Conservation (phyloP, 2,888 invertebrate genomes). For the Noctuana brunneofusca region DNA sequence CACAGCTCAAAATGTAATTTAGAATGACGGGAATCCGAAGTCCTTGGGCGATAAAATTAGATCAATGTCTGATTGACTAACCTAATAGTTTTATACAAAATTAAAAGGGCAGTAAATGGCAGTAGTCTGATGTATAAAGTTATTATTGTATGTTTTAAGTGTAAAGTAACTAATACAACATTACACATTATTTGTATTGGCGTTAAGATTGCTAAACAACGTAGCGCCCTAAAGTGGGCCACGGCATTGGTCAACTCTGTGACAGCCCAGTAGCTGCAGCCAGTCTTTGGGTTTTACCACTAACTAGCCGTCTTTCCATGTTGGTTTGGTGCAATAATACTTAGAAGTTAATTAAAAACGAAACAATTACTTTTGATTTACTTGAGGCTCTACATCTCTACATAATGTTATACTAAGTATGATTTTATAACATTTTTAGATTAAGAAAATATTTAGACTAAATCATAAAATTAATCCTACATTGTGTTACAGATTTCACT, state of each 20-base stretch:
- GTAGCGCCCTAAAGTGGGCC: too few relatives aligned
- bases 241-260: neutral
- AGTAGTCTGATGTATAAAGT: too few relatives aligned
- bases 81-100: neutral
- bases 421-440: too few relatives aligned
- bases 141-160: too few relatives aligned
- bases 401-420: too few relatives aligned
- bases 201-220: too few relatives aligned
- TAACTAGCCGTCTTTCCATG: neutral
- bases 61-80: neutral
- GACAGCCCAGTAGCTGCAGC: neutral
- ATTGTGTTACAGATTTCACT: too few relatives aligned
- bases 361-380: neutral
- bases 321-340: slow-evolving; percentile 2
- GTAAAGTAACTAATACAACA: too few relatives aligned
- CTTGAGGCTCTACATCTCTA: too few relatives aligned
- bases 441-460: too few relatives aligned
- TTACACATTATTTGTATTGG: too few relatives aligned
- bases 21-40: slow-evolving; percentile 2
- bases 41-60: neutral
- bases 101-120: neutral
- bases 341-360: slow-evolving; percentile 2
- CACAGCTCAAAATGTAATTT: slow-evolving; percentile 20
- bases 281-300: neutral
- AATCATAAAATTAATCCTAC: too few relatives aligned